Conservation (phyloP, 2,797 vertebrate genomes). For the Eleutherodactylus coqui region DNA sequence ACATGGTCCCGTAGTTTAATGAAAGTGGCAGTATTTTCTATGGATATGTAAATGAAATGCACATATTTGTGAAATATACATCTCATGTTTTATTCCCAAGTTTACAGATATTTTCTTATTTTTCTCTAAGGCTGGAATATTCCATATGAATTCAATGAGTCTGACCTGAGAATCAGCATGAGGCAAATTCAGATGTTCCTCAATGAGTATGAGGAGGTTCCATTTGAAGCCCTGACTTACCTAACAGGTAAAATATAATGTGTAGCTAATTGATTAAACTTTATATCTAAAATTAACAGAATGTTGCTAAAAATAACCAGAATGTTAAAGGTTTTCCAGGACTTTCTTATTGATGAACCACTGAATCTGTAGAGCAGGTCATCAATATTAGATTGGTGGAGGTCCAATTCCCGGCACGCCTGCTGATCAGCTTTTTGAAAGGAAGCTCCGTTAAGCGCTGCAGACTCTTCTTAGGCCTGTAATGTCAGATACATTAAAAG, state of each 20-base stretch:
- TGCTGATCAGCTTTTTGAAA: no score
- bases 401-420: no score
- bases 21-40: background rate
- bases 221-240: slow-evolving; percentile 89
- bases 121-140: slow-evolving; percentile 90
- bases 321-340: no score
- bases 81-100: background rate
- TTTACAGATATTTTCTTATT: background rate
- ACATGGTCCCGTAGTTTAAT: background rate
- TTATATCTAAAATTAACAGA: background rate
- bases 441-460: no score
- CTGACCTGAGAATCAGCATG: slow-evolving; percentile 91
- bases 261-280: background rate
- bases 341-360: no score
- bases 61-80: background rate
- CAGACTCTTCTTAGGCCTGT: no score
- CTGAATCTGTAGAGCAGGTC: no score
- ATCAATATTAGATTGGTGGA: no score
- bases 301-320: no score
- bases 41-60: background rate
- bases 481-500: no score
- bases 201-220: slow-evolving; percentile 89
- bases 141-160: slow-evolving; percentile 95
- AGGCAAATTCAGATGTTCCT: slow-evolving; percentile 95
- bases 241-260: slow-evolving; percentile 83